phyloP scores from a whole-genome alignment of 2,797 vertebrate genomes.

The Melopsittacus undulatus region DNA sequence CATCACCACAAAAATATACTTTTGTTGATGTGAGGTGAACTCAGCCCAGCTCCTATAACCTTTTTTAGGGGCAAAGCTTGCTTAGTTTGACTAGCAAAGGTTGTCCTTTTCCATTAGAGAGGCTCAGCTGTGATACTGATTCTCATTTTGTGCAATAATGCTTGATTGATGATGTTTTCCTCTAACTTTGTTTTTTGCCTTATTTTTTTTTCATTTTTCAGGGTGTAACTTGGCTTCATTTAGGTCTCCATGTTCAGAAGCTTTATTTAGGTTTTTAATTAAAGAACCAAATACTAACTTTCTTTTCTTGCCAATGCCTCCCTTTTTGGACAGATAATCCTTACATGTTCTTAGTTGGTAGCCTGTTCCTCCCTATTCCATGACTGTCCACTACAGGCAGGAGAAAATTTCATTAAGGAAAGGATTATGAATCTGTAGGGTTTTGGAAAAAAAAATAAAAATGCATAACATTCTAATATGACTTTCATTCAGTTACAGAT shows the following conservation, averaged over 20 bases:
- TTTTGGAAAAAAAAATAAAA: neutral
- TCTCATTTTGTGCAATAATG: neutral
- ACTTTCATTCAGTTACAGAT: neutral
- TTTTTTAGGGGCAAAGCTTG: neutral
- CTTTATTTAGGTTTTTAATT: neutral
- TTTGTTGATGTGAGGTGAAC: neutral
- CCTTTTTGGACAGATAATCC: neutral
- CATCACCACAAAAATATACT: neutral
- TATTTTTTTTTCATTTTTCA: neutral
- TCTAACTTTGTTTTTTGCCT: fast-evolving
- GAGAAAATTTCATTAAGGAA: neutral
- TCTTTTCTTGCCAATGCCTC: neutral
- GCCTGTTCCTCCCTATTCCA: neutral
- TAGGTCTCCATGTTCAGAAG: neutral
- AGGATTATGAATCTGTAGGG: neutral
- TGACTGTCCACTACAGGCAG: neutral
- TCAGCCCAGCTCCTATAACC: neutral
- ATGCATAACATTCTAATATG: neutral
- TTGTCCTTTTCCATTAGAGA: neutral
- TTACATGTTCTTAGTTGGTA: neutral
- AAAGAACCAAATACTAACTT: neutral
- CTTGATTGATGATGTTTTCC: neutral
- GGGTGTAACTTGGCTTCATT: neutral
- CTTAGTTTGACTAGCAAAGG: neutral
- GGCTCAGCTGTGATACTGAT: neutral